A percentile compares a stretch with the other conserved stretches of the same genome.
Evolutionary conservation across 2,113 vertebrate species (phyloP).

Genomic region (Nothoprocta perdicaria): DNA sequence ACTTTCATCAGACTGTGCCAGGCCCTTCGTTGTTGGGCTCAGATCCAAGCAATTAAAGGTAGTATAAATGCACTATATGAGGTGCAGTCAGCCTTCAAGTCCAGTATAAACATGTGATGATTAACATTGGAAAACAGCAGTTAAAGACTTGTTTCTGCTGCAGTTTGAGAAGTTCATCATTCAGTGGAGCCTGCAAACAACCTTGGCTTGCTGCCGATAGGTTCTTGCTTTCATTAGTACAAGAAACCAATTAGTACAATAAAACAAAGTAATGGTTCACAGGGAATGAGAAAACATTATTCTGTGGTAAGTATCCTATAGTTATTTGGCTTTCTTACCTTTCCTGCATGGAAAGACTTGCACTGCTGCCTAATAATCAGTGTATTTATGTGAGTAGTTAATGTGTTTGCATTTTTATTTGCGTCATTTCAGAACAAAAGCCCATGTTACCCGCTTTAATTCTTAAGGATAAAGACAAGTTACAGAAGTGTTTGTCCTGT

Average conservation of each 20-base stretch:
- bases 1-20: not conserved
- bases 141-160: not conserved
- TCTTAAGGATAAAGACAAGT: not conserved
- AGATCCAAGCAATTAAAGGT: not conserved
- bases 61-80: not conserved
- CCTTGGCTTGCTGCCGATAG: not conserved
- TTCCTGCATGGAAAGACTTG: not conserved
- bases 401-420: not conserved
- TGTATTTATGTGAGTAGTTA: not conserved
- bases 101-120: not conserved
- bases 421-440: not conserved
- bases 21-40: not conserved
- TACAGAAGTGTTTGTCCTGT: not conserved
- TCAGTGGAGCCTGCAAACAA: not conserved
- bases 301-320: not conserved
- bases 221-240: not conserved
- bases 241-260: not conserved
- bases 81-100: not conserved
- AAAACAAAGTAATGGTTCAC: not conserved
- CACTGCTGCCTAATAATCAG: not conserved
- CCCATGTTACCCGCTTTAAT: not conserved
- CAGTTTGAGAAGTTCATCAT: not conserved
- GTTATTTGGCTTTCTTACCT: not conserved
- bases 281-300: not conserved
- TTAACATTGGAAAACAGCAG: not conserved